Base-by-base conservation (phyloP, 2,888 invertebrate genomes). In the Autographa pulchrina region DNA sequence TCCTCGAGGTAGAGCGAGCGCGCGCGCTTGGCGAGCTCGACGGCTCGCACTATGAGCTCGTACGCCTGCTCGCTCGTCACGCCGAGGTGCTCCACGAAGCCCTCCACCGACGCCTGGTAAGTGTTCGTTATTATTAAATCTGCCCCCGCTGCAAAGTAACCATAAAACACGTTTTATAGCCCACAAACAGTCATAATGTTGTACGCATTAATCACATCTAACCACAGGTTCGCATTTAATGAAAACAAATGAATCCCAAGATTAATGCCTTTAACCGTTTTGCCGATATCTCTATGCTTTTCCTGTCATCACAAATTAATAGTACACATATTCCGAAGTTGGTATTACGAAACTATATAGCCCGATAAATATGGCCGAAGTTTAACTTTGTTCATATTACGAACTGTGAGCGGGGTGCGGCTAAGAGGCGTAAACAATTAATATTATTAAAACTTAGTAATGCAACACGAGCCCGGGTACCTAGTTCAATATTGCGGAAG, bases 71-170 rank as follows among this genome's bases (percentile, higher is more conserved):
- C 96, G 80, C 96, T 96, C 59, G 96, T 96, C 66, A 98, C 90
- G 35, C 97, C 96, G 75, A 98, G 94, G 92, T 98, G 97, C 88
- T 98, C 96, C 86, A 96, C 95, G 89, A 98, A 98, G 8, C 98
- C 97, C 66, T 96, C 97, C 70, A 98, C 95, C 67, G 97, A 98
- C 7, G 98, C 98, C 94, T 99, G 99, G 93, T 99, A 99, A 59
- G 98, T 98, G 87, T 98, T 98, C 54, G 99, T 99, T 88, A 98
- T 97, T 84, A 99, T 97, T 74, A 99, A 94, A 88, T 99, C 97
- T 56, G 99, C 97, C 25, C 99, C 99, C 88, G 98, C 98, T 97
- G 95, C 83, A 92, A 96, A 86, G 83, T 64, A 85, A 82, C 54
- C 75, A 85, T 74, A 70, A 74, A 77, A 77, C 69, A 73, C 72